A percentile compares a stretch with the other conserved stretches of the same genome.
phyloP scores from a whole-genome alignment of 2,888 invertebrate species.

The Sinhomidia bicolor region DNA sequence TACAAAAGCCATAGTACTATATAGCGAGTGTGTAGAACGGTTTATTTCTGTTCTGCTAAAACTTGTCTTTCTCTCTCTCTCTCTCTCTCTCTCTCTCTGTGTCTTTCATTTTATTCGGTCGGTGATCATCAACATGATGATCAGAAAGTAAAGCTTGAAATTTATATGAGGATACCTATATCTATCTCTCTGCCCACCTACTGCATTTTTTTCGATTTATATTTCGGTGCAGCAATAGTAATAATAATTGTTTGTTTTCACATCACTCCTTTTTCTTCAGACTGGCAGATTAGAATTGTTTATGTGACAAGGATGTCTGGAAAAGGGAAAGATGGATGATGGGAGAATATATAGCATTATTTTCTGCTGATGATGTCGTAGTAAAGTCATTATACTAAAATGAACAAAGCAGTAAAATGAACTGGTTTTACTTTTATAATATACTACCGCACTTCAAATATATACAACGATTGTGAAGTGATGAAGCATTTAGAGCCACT shows the following conservation, averaged over 20 bases:
- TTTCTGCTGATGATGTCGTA: not conserved
- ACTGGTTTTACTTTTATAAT: conserved; percentile 30
- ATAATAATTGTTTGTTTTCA: conserved; percentile 63
- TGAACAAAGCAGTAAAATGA: not conserved
- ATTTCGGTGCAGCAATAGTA: not conserved
- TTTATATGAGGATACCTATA: not conserved
- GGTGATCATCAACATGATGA: not conserved
- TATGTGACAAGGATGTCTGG: conserved; percentile 72
- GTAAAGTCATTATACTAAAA: conserved; percentile 10
- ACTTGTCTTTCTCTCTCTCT: conserved; percentile 5
- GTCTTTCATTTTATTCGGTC: no score
- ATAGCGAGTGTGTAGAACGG: conserved; percentile 27
- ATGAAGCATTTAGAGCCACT: no score
- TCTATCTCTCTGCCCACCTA: not conserved
- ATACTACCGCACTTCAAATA: not conserved
- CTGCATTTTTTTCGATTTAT: conserved; percentile 22
- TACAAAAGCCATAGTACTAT: not conserved
- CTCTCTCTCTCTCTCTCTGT: no score
- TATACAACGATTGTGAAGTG: no score
- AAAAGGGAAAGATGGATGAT: conserved; percentile 50
- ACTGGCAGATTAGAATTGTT: conserved; percentile 63
- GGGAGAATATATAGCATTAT: not conserved
- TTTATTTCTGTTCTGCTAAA: not conserved
- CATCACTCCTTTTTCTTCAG: conserved; percentile 57
- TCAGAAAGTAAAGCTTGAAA: not conserved